Evolutionary conservation across 2,113 vertebrate species (phyloP).

Genomic region (Antechinus flavipes): DNA sequence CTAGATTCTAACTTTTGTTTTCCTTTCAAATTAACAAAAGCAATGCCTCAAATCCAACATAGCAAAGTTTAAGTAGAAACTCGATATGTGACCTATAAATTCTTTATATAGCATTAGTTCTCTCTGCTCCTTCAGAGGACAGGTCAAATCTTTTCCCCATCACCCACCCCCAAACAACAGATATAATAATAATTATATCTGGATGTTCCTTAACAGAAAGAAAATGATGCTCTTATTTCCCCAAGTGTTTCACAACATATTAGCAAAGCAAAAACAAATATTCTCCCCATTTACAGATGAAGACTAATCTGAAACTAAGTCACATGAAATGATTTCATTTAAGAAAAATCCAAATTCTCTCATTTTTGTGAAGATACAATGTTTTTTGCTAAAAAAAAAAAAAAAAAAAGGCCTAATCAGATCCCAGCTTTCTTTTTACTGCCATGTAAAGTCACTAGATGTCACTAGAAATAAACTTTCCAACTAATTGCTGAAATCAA

Average conservation of each 20-base stretch:
- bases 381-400: background rate
- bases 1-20: slow-evolving; percentile 57
- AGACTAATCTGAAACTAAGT: background rate
- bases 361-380: background rate
- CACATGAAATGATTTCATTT: background rate
- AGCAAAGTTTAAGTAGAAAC: slow-evolving; percentile 40
- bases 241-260: background rate
- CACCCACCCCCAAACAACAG: background rate
- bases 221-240: background rate
- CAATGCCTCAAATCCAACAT: background rate
- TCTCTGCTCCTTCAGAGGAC: background rate
- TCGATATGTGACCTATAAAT: slow-evolving; percentile 31
- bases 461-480: slow-evolving; percentile 63
- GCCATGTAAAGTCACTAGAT: slow-evolving; percentile 46
- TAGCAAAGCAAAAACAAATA: background rate
- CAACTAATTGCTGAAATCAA: accelerated
- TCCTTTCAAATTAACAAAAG: slow-evolving; percentile 41
- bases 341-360: background rate
- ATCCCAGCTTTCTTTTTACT: background rate
- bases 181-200: background rate
- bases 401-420: background rate
- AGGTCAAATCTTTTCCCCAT: background rate
- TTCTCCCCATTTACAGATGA: background rate
- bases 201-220: background rate
- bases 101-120: background rate